Evolutionary conservation across 2,113 vertebrate species (phyloP).

Genomic region (Cinclus mexicanus): DNA sequence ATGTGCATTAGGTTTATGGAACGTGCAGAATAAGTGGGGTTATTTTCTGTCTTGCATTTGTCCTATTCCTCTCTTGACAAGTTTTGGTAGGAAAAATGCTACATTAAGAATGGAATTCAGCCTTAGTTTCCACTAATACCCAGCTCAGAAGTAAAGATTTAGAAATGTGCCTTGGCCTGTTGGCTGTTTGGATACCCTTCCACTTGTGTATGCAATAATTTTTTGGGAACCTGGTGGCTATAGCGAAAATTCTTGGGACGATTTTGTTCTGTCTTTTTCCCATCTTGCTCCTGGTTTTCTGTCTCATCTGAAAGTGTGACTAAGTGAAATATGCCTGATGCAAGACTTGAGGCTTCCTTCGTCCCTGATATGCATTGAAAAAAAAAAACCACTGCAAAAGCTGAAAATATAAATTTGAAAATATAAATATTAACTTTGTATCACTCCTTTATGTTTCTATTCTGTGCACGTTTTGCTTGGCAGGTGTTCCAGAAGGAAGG

Average conservation of each 20-base stretch:
- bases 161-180: background rate
- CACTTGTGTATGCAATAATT: background rate
- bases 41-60: background rate
- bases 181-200: background rate
- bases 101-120: background rate
- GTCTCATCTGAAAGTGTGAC: background rate
- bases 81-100: background rate
- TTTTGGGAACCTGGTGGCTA: background rate
- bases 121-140: background rate
- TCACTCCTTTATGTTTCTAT: background rate
- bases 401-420: background rate
- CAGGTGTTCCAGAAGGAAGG: slow-evolving; percentile 93
- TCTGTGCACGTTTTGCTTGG: background rate
- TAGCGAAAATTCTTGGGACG: background rate
- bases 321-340: background rate
- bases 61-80: background rate
- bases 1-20: background rate
- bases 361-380: background rate
- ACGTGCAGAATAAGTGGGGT: background rate
- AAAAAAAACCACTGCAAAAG: background rate
- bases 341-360: background rate
- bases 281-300: background rate
- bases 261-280: background rate
- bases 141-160: background rate
- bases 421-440: too few relatives aligned